Conservation (phyloP, 2,888 invertebrate genomes). For the Nomada fabriciana region DNA sequence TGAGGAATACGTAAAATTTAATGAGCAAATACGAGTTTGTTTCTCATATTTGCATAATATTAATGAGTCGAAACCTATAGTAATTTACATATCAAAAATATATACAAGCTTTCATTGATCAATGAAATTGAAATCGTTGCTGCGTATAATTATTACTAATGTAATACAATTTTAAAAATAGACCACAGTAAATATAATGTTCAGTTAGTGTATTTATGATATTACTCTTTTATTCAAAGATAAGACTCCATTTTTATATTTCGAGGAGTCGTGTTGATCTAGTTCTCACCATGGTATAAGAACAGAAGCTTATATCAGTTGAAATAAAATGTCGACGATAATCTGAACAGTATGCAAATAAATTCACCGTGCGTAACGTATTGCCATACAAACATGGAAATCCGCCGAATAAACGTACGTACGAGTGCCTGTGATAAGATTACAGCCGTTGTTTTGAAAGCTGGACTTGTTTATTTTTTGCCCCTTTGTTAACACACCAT, state of each 20-base stretch:
- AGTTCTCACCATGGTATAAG: slow-evolving; percentile 20
- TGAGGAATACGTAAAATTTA: slow-evolving; percentile 1
- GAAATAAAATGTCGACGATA: slow-evolving; percentile 66
- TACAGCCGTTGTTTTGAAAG: slow-evolving; percentile 67
- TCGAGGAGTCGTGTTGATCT: not conserved
- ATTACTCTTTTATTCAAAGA: not conserved
- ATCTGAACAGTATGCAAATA: slow-evolving; percentile 74
- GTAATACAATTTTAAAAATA: not conserved
- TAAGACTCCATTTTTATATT: slow-evolving; percentile 4
- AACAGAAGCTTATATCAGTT: slow-evolving; percentile 41
- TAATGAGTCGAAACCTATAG: slow-evolving; percentile 3
- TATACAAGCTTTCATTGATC: not conserved
- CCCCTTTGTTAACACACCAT: slow-evolving; percentile 38
- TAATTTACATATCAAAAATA: not conserved
- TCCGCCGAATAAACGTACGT: slow-evolving; percentile 65
- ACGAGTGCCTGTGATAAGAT: slow-evolving; percentile 71
- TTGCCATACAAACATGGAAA: slow-evolving; percentile 71
- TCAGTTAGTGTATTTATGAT: no score
- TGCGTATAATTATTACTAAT: not conserved
- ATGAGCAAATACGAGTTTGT: not conserved
- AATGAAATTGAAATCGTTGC: not conserved
- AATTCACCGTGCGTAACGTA: slow-evolving; percentile 65
- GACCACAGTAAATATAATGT: not conserved
- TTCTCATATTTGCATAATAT: slow-evolving; percentile 16
- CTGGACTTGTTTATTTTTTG: slow-evolving; percentile 66